Evolutionary conservation across 2,113 vertebrate genomes (phyloP).

Genomic region (Bambusicola thoracicus): DNA sequence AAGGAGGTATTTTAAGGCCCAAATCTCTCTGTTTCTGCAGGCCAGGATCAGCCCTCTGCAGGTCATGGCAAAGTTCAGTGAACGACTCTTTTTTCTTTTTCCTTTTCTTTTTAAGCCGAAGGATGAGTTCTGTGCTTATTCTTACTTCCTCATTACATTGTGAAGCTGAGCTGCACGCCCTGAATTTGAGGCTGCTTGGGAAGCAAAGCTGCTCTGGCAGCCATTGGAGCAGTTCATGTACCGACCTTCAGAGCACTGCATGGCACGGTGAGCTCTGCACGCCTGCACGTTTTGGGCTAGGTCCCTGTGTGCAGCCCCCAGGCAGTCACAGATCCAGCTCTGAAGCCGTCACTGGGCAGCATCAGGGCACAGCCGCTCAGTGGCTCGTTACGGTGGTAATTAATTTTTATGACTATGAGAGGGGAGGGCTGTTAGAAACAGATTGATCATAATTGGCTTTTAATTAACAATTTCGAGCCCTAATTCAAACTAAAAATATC

Average conservation of each 20-base stretch:
- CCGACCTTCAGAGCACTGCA: background rate
- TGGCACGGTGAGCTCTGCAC: background rate
- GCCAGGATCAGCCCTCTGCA: background rate
- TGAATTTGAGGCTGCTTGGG: background rate
- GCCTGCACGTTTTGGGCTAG: rapidly evolving
- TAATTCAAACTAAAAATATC: constrained; percentile 45
- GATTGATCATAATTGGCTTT: constrained; percentile 32
- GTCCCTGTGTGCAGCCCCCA: rapidly evolving
- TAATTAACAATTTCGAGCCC: constrained; percentile 32
- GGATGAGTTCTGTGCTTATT: background rate
- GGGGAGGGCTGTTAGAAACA: constrained; percentile 9
- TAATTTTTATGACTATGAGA: constrained; percentile 15
- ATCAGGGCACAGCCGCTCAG: background rate
- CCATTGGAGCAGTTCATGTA: background rate
- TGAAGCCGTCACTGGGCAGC: background rate
- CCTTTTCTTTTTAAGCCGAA: background rate
- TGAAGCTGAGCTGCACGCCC: background rate
- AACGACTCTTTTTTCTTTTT: background rate
- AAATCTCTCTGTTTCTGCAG: background rate
- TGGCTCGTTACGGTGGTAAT: background rate
- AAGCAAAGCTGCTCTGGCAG: background rate
- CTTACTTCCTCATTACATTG: background rate
- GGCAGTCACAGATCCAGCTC: background rate
- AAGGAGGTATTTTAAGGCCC: background rate
- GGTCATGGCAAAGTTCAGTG: background rate